These are phyloP conservation scores for Asarcornis scutulata DNA, from an alignment of 2,113 vertebrate genomes.

Conservation along the genomic window DNA sequence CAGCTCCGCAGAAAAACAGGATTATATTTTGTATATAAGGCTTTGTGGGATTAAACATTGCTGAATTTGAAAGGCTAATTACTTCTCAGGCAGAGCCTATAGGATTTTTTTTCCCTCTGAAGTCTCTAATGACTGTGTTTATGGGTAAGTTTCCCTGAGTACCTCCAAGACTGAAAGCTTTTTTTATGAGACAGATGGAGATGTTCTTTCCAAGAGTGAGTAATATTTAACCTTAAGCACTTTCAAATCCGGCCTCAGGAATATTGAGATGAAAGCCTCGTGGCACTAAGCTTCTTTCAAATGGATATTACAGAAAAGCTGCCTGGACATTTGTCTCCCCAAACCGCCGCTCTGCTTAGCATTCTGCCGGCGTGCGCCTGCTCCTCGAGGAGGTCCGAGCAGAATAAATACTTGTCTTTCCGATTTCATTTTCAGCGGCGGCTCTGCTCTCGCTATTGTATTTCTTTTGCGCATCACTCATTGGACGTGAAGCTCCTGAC, in stretches of 20 bases:
- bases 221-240: slow-evolving; percentile 73
- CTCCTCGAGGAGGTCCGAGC: slow-evolving; percentile 42
- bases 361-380: slow-evolving; percentile 22
- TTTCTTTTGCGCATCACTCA: slow-evolving; percentile 27
- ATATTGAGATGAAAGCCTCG: slow-evolving; percentile 68
- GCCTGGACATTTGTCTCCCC: slow-evolving; percentile 56
- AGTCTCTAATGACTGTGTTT: not conserved
- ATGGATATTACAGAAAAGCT: slow-evolving; percentile 60
- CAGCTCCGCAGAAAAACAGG: not conserved
- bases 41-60: not conserved
- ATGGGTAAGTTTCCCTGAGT: slow-evolving; percentile 32
- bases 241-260: slow-evolving; percentile 68
- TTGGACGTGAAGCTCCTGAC: slow-evolving; percentile 32
- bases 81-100: not conserved
- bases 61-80: slow-evolving; percentile 28
- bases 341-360: slow-evolving; percentile 40
- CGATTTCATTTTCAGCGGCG: slow-evolving; percentile 19
- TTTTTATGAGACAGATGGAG: slow-evolving; percentile 54
- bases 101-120: not conserved
- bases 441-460: not conserved
- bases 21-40: not conserved
- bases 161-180: slow-evolving; percentile 54
- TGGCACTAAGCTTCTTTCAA: slow-evolving; percentile 65
- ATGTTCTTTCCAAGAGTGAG: slow-evolving; percentile 68
- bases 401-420: slow-evolving; percentile 63